Base-by-base conservation (phyloP, 2,888 invertebrate species). In the Agonopterix arenella region DNA sequence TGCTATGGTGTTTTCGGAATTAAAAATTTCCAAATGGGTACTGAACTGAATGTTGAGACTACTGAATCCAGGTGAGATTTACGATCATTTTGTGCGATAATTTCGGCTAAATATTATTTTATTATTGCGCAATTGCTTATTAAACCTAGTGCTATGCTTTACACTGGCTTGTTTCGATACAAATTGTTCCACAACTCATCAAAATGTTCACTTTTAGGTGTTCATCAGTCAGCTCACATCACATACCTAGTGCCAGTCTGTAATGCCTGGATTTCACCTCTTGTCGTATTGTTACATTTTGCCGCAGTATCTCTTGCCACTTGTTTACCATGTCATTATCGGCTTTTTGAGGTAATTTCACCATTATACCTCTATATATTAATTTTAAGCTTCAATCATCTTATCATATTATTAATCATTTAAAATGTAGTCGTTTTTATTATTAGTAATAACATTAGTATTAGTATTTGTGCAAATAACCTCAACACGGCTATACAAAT, bases 1-100 rank as follows among this genome's bases (percentile, higher is more conserved):
- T 78, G 71, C 62, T 74, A 73, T 74, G 74, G 47, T 71, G 62
- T 61, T 58, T 63, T 85, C 89, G 55, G 90, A 91, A 53, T 90
- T 60, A 61, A 56, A 52, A 66, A 69, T 70, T 69, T 60, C 65
- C 83, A 82, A 82, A 88, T 88, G 88, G 86, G 75, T 76, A 85
- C 77, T 77, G 83, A 86, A 81, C 62, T 84, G 62, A 78, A 80
- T 59, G 57, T 79, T 55, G 66, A 75, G 52, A 66, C 74, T 49
- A 62, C 77, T 59, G 73, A 76, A 70, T 70, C 83, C 81, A 82
- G 84, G 86, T 88, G 70, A 46, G 16, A 55, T 45, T 40, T 49
- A 54, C 50, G 40, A 11, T 45, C 46, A 53, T 50, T 52, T 59
- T 51, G 28, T 18, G 13, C 9, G 11, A 8, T 13, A 8, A 43